Conservation (phyloP, 2,797 vertebrate species). For the Mus minutoides region DNA sequence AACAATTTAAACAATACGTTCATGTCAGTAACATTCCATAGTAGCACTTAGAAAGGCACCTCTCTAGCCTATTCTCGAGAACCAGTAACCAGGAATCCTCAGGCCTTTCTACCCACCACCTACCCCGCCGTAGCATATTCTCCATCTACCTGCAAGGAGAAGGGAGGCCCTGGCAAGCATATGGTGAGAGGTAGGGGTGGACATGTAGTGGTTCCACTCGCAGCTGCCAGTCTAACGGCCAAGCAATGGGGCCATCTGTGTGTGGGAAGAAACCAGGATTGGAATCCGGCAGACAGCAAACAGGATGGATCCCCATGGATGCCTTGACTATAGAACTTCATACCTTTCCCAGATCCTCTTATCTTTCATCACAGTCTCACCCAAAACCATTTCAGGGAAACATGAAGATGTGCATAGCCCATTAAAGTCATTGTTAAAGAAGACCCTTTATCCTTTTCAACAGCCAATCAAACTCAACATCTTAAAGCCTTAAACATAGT, state of each 20-base stretch:
- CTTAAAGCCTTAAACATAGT: background rate
- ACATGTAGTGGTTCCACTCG: background rate
- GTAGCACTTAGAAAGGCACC: background rate
- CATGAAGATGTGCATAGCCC: background rate
- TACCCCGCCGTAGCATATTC: rapidly evolving
- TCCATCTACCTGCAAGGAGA: background rate
- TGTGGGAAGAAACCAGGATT: background rate
- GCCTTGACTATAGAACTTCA: background rate
- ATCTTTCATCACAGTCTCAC: background rate
- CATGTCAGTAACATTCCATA: background rate
- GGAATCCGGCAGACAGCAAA: background rate
- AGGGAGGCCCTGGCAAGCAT: background rate
- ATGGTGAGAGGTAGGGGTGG: background rate
- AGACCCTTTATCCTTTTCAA: background rate
- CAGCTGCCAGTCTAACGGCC: background rate
- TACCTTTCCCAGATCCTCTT: constrained; percentile 21
- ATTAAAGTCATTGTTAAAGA: constrained; percentile 35
- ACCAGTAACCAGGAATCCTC: background rate
- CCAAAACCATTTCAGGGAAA: constrained; percentile 26
- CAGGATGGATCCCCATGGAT: background rate
- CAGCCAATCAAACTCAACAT: background rate
- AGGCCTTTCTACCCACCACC: background rate
- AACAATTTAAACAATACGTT: background rate
- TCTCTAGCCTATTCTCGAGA: background rate
- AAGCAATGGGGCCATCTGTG: background rate